Conservation (phyloP, 2,888 invertebrate species). For the Trissonchulus sp. region DNA sequence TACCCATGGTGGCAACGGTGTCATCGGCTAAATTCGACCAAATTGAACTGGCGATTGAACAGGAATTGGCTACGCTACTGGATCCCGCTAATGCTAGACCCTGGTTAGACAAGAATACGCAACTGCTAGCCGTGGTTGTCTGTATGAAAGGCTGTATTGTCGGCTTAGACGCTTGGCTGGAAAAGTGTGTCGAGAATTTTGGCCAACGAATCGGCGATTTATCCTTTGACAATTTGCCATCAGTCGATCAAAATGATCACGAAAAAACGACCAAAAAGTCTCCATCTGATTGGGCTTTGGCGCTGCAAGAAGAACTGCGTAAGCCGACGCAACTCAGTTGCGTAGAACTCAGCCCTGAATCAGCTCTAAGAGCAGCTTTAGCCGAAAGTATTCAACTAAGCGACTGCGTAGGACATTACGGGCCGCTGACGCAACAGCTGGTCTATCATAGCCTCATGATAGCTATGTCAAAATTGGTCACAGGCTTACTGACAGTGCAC, state of each 20-base stretch:
- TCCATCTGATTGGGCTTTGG: not conserved
- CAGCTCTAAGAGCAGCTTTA: not conserved
- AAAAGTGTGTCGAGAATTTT: not conserved
- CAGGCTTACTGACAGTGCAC: not conserved
- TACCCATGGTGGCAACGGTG: not conserved
- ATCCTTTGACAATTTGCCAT: too few relatives aligned
- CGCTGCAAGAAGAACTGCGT: not conserved
- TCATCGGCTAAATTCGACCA: not conserved
- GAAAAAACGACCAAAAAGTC: not conserved
- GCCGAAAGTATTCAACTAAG: not conserved
- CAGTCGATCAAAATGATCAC: not conserved
- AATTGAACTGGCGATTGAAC: not conserved
- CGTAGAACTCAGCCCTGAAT: not conserved
- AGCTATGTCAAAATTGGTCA: not conserved
- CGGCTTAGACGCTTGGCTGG: not conserved
- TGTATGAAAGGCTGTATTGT: not conserved
- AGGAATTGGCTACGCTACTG: not conserved
- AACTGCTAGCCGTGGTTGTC: not conserved
- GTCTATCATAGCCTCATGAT: not conserved
- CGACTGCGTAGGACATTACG: conserved; percentile 9
- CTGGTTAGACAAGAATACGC: not conserved
- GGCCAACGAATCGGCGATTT: not conserved
- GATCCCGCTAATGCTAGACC: not conserved
- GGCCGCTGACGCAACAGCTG: conserved; percentile 16
- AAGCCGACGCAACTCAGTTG: not conserved